Percentiles rank a stretch among this genome's conserved stretches.
These are phyloP conservation scores for Marcusenius ussheri DNA, from an alignment of 2,113 vertebrate genomes.

Conservation along the genomic window DNA sequence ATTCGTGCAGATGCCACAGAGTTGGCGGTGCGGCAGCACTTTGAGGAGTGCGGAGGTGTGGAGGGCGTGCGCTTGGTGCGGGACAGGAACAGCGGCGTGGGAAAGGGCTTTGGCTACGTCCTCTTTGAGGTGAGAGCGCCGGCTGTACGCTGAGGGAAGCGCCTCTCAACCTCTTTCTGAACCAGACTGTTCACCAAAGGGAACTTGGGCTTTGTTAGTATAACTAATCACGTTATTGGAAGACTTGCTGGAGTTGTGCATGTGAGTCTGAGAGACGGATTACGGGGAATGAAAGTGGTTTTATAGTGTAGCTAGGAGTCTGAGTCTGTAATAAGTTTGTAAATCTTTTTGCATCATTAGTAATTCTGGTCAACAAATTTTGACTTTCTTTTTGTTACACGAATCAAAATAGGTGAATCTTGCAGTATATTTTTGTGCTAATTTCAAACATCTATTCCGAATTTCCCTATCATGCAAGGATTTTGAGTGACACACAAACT, in stretches of 20 bases:
- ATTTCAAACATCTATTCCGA: no score
- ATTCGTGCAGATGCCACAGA: slow-evolving; percentile 66
- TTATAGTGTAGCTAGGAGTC: neutral
- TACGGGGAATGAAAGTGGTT: neutral
- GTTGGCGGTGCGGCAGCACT: slow-evolving; percentile 65
- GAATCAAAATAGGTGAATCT: neutral
- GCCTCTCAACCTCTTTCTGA: neutral
- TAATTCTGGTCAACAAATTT: neutral
- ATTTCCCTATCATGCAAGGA: no score
- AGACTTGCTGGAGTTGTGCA: neutral
- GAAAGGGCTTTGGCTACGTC: slow-evolving; percentile 90
- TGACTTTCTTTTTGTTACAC: neutral
- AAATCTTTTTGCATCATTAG: neutral
- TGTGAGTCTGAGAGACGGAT: neutral
- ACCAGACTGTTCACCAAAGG: neutral
- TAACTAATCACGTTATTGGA: neutral
- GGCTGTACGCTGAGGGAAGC: neutral
- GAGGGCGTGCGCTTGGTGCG: slow-evolving; percentile 76
- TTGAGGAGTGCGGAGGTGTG: slow-evolving; percentile 68
- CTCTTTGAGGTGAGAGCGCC: slow-evolving; percentile 72
- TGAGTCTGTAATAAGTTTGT: neutral
- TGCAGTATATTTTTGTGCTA: no score
- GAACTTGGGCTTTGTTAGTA: neutral
- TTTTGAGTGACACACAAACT: no score
- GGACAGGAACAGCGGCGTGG: slow-evolving; percentile 69